Percentiles rank a stretch among this genome's conserved stretches.
phyloP scores from a whole-genome alignment of 1,140 invertebrate genomes.

The Drosophila saltans region DNA sequence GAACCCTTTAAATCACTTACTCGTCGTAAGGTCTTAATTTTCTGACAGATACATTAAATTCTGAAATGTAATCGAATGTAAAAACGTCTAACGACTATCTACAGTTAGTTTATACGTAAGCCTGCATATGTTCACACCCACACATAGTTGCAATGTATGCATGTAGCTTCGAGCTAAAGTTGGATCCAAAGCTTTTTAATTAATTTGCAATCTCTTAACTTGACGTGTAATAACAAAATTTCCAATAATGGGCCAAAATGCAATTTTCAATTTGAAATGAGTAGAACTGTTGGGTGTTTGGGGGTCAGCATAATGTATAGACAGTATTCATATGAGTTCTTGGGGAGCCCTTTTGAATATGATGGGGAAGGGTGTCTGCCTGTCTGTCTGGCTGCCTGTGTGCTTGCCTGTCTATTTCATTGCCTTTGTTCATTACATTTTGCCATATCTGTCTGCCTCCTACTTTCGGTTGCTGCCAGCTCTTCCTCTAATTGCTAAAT shows the following conservation, averaged over 20 bases:
- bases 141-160: not conserved
- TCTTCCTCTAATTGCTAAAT: conserved; percentile 75
- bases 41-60: conserved; percentile 1
- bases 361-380: conserved; percentile 42
- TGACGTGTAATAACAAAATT: conserved; percentile 56
- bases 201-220: conserved; percentile 69
- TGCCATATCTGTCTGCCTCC: not conserved
- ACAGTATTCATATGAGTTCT: conserved; percentile 21
- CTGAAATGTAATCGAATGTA: not conserved
- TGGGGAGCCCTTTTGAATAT: no score
- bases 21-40: not conserved
- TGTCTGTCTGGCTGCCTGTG: conserved; percentile 40
- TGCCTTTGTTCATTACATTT: not conserved
- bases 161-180: not conserved
- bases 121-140: not conserved
- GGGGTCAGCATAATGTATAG: conserved; percentile 38
- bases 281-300: conserved; percentile 13
- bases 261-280: conserved; percentile 61
- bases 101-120: not conserved
- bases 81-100: not conserved
- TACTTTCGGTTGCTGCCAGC: conserved; percentile 42
- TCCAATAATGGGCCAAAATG: conserved; percentile 71
- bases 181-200: conserved; percentile 55
- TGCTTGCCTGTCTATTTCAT: conserved; percentile 12
- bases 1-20: conserved; percentile 11